Base-by-base conservation (phyloP, 2,113 vertebrate species). In the Camelus dromedarius region DNA sequence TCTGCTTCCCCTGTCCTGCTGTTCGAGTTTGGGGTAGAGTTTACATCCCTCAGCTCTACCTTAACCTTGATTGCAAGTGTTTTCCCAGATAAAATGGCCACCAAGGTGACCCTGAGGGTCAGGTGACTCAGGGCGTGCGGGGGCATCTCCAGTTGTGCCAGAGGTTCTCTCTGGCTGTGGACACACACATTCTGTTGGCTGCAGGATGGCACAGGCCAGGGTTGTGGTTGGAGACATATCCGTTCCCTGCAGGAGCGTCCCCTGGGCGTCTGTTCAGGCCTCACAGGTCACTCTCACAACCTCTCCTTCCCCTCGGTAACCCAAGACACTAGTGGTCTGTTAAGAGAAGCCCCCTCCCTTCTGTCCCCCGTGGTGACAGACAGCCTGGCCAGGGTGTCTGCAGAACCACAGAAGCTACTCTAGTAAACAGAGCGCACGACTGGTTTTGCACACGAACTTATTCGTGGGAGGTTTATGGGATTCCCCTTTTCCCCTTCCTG, bases 121-220 rank as follows among this genome's bases (percentile, higher is more conserved):
- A 3, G 26, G n/a, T 42, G 69, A 66, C 79, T 60, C 3, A 35
- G 56, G 19, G 58, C n/a, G 4, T 18, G 0, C 2, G 1, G 35
- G 42, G 75, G 52, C 15, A 2, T 76, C 85, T 83, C 42, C 28
- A 38, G 24, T 42, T 2, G 18, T 48, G 28, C 18, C 13, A 0
- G 42, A 26, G 28, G 24, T 26, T 81, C 56, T 66, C 8, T 5
- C 32, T 72, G 35, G 35, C 62, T 14, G 24, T 69, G 14, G 26
- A 12, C 7, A 6, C 2, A 2, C 1, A 0, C 3, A 6, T 28
- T 50, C 5, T 86, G 66, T 60, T 89, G 3, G 1, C 60, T 86
- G 60, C 38, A 22, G 30, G 58, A 3, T 14, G 13, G 20, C 42
- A 11, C 1, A 0, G 42, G 80, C 2, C 30, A 24, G 2, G 1